phyloP scores from a whole-genome alignment of 2,113 vertebrate species.

The Nycticryphes semicollaris region DNA sequence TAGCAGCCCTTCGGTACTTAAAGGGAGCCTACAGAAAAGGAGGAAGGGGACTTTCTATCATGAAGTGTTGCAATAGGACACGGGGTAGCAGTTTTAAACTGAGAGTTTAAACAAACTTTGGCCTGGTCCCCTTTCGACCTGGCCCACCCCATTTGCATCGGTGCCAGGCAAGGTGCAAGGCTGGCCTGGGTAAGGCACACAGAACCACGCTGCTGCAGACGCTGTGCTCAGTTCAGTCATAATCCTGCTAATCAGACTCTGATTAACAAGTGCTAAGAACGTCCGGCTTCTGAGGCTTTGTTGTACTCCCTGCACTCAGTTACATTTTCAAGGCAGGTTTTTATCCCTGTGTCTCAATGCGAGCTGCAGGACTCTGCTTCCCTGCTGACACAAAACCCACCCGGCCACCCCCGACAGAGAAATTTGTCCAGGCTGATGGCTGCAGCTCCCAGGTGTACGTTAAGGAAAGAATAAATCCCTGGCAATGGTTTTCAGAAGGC shows the following conservation, averaged over 20 bases:
- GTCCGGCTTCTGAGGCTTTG: neutral
- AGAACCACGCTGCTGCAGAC: neutral
- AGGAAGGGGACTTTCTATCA: neutral
- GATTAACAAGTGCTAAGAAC: neutral
- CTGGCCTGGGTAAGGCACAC: neutral
- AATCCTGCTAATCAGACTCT: neutral
- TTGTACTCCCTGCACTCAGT: neutral
- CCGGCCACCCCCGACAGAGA: neutral
- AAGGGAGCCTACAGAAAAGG: neutral
- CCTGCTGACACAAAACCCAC: neutral
- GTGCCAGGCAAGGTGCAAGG: neutral
- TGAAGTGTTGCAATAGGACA: neutral
- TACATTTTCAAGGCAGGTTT: neutral
- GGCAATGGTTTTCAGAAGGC: neutral
- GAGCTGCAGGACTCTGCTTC: neutral
- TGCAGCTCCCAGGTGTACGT: fast-evolving
- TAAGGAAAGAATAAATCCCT: neutral
- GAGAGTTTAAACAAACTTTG: neutral
- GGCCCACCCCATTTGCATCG: fast-evolving
- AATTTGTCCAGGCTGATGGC: neutral
- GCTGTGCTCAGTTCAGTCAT: neutral
- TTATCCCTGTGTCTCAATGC: neutral
- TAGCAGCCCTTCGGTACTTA: neutral
- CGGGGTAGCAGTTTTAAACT: neutral
- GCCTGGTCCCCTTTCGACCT: neutral